phyloP scores from a whole-genome alignment of 2,113 vertebrate genomes.

The Nibea coibor region DNA sequence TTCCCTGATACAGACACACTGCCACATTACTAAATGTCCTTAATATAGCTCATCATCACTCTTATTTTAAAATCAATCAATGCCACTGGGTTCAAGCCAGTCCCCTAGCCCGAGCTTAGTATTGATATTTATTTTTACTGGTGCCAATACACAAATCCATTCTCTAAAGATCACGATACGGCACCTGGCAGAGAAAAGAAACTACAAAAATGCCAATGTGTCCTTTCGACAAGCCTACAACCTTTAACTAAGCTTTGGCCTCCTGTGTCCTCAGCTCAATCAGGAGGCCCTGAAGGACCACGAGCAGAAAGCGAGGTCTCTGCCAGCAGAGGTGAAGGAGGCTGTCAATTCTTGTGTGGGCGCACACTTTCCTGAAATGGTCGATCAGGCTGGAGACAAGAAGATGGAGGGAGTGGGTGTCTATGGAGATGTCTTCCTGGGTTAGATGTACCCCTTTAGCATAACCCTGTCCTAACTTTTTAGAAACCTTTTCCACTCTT shows the following conservation, averaged over 20 bases:
- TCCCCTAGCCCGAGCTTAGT: background rate
- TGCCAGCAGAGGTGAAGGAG: constrained; percentile 85
- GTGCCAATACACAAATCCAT: constrained; percentile 21
- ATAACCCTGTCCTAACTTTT: background rate
- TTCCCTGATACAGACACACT: background rate
- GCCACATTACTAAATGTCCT: constrained; percentile 1
- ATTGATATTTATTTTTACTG: constrained; percentile 10
- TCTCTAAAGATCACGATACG: constrained; percentile 45
- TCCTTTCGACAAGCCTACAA: background rate
- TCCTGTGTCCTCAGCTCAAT: constrained; percentile 85
- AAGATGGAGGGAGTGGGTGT: constrained; percentile 53
- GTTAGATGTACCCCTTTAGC: constrained; percentile 59
- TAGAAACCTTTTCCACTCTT: background rate
- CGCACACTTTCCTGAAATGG: constrained; percentile 78
- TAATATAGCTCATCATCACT: background rate
- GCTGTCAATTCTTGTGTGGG: constrained; percentile 82
- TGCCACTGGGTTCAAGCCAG: constrained; percentile 18
- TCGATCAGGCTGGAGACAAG: constrained; percentile 64
- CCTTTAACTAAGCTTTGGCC: constrained; percentile 32
- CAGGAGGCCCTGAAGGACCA: constrained; percentile 85
- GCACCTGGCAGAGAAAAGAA: constrained; percentile 17
- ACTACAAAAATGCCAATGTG: constrained; percentile 7
- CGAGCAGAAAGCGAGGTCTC: constrained; percentile 80
- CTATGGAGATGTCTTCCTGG: constrained; percentile 82
- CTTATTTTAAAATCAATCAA: constrained; percentile 28